Base-by-base conservation (phyloP, 2,797 vertebrate genomes). In the Rousettus madagascariensis region DNA sequence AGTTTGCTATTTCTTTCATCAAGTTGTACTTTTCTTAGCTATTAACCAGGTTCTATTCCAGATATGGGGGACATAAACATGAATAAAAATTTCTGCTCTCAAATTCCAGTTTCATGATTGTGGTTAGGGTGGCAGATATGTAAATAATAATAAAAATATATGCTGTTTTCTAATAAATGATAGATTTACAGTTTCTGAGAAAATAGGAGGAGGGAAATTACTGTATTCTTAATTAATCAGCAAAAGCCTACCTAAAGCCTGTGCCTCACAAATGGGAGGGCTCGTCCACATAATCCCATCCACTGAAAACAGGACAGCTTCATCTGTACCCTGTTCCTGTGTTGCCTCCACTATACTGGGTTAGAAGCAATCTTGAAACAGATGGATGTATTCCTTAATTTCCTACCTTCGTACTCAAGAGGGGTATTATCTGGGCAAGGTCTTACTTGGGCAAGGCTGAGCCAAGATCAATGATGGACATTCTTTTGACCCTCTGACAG, bases 81-180 rank as follows among this genome's bases (percentile, higher is more conserved):
- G n/a, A 96, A 86, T 90, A 43, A 75, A 90, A 80, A 7, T 68
- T 82, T 24, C 66, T 66, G 16, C 49, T 86, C 33, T 90, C 38
- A 74, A n/a, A 41, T 30, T 61, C 22, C 55, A 63, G 43, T 66
- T 83, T 90, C 49, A 24, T 91, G 63, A 57, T 28, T 83, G 53
- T 84, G 43, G n/a, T 79, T n/a, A 33, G 26, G 61, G 11, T 49
- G 16, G 22, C n/a, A 79, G 65, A 90, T 22, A 61, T 43, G 86
- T 53, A 92, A 46, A 33, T 82, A 86, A 43, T 82, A 87, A 78
- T 49, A 59, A 61, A 83, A 7, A 57, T 90, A 90, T 74, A 83
- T 12, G 33, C 43, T n/a, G 13, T 92, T 94, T 96, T 13, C 10
- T 92, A 19, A 16, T 49, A 77, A 53, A 13, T 68, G 46, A 83